These are phyloP conservation scores for Neoniphon sammara DNA, from an alignment of 2,797 vertebrate genomes.

Conservation along the genomic window DNA sequence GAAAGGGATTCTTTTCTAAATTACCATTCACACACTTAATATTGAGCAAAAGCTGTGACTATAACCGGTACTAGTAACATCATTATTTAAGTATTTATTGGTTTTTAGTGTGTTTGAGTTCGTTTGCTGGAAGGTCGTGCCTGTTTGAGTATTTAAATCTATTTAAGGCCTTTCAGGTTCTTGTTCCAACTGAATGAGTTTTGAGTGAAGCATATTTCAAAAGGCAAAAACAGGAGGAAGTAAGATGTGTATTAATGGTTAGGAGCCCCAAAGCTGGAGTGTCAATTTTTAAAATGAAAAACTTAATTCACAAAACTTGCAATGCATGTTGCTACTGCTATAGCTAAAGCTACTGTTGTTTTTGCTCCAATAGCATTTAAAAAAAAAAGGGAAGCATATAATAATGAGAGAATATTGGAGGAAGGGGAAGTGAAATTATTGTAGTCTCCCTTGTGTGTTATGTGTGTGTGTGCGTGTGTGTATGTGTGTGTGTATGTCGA, in stretches of 20 bases:
- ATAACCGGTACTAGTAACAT: slow-evolving; percentile 35
- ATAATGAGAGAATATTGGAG: slow-evolving; percentile 6
- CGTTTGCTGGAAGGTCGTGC: slow-evolving; percentile 24
- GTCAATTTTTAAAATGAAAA: slow-evolving; percentile 20
- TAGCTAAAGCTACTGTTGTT: slow-evolving; percentile 13
- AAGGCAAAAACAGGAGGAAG: neutral
- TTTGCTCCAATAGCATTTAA: slow-evolving; percentile 38
- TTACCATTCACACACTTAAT: slow-evolving; percentile 29
- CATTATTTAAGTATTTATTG: slow-evolving; percentile 83
- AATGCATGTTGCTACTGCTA: slow-evolving; percentile 48
- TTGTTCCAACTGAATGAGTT: slow-evolving; percentile 6
- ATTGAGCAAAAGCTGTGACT: slow-evolving; percentile 6
- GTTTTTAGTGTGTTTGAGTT: slow-evolving; percentile 57
- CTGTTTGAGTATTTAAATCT: slow-evolving; percentile 65
- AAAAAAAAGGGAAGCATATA: slow-evolving; percentile 66
- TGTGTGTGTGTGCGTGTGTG: slow-evolving; percentile 46
- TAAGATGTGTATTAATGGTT: neutral
- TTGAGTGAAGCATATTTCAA: slow-evolving; percentile 18
- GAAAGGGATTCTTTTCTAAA: slow-evolving; percentile 14
- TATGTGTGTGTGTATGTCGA: slow-evolving; percentile 34
- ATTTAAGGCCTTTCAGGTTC: slow-evolving; percentile 52
- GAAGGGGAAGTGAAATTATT: slow-evolving; percentile 5
- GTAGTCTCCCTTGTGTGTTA: neutral
- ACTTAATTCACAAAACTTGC: slow-evolving; percentile 34
- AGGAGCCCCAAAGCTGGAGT: neutral